Percentiles rank a stretch among this genome's conserved stretches.
These are phyloP conservation scores for Enteromius trimaculatus DNA, from an alignment of 2,797 vertebrate genomes.

Conservation along the genomic window DNA sequence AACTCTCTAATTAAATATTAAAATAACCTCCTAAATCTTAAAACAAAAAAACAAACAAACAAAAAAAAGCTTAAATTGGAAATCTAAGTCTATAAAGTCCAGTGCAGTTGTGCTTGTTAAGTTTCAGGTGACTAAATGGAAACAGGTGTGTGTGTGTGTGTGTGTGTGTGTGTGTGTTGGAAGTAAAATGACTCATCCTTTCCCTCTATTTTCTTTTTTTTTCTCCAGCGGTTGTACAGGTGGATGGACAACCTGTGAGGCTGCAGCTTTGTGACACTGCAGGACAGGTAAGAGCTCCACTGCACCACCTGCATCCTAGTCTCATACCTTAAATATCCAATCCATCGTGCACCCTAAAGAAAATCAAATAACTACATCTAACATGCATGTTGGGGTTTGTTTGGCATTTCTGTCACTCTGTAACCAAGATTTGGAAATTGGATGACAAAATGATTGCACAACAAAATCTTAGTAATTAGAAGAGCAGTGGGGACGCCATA, in stretches of 20 bases:
- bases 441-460: constrained; percentile 20
- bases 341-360: background rate
- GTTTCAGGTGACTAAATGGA: constrained; percentile 56
- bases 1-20: background rate
- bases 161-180: constrained; percentile 13
- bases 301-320: background rate
- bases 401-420: constrained; percentile 3
- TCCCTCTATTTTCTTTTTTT: constrained; percentile 36
- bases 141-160: constrained; percentile 1
- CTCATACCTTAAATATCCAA: background rate
- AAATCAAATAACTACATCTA: background rate
- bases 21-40: background rate
- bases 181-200: constrained; percentile 62
- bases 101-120: background rate
- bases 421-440: constrained; percentile 27
- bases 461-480: constrained; percentile 42
- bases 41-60: background rate
- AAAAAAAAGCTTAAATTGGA: background rate
- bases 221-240: constrained; percentile 82
- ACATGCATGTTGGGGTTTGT: background rate
- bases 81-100: background rate
- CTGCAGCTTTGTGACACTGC: constrained; percentile 87
- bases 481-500: constrained; percentile 37
- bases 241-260: constrained; percentile 82
- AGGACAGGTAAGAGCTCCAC: constrained; percentile 80